These are phyloP conservation scores for Cladopsammia gracilis DNA, from an alignment of 64 coral and sea anemone genomes.

Conservation along the genomic window DNA sequence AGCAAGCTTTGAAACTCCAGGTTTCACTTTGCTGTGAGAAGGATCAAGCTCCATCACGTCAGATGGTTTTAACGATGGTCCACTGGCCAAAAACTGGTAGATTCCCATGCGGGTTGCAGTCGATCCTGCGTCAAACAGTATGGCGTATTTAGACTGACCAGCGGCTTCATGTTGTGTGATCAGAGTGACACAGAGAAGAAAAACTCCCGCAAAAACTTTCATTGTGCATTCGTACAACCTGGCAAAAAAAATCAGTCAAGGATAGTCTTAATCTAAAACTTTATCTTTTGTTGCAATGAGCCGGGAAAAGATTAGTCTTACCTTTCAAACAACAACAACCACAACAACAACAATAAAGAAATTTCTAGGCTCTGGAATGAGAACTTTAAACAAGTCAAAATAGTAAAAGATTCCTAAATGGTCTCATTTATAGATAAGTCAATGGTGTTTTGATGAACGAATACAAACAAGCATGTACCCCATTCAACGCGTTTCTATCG, in stretches of 20 bases:
- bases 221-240: not conserved
- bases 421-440: too few relatives aligned
- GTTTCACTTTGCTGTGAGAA: slow-evolving; percentile 4
- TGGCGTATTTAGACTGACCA: slow-evolving; percentile 22
- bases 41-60: slow-evolving; percentile 22
- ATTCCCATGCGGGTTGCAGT: slow-evolving; percentile 33
- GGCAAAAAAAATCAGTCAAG: not conserved
- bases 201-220: not conserved
- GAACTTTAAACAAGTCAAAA: too few relatives aligned
- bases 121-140: slow-evolving; percentile 68
- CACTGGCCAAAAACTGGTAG: not conserved
- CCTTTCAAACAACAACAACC: too few relatives aligned
- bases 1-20: slow-evolving; percentile 21
- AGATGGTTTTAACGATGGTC: not conserved
- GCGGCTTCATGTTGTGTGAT: not conserved
- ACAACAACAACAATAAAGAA: too few relatives aligned
- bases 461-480: too few relatives aligned
- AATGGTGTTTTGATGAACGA: too few relatives aligned
- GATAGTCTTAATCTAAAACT: too few relatives aligned
- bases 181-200: not conserved
- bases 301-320: too few relatives aligned
- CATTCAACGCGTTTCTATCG: too few relatives aligned
- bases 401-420: too few relatives aligned
- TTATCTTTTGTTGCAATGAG: too few relatives aligned
- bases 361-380: too few relatives aligned